Percentiles rank a stretch among this genome's conserved stretches.
Evolutionary conservation across 2,888 invertebrate genomes (phyloP).

Genomic region (Sphaeridia pumilis): DNA sequence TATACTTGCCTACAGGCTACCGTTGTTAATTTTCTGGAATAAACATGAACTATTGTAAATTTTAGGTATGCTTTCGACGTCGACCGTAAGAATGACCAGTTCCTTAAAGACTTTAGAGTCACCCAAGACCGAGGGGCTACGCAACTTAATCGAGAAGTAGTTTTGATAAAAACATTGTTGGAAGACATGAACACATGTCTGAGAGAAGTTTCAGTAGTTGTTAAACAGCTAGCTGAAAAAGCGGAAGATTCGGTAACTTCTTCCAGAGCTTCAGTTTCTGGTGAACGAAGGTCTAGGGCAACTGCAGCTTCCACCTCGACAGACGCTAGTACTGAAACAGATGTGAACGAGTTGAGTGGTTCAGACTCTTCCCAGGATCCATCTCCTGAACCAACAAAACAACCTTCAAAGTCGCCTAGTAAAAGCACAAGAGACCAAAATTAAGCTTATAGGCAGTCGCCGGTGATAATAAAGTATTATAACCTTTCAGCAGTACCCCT

Average conservation of each 20-base stretch:
- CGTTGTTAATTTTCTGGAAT: background rate
- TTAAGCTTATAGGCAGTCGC: too few relatives aligned
- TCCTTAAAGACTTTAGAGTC: conserved; percentile 28
- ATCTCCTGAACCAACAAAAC: conserved; percentile 8
- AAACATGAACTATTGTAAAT: background rate
- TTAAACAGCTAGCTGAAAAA: conserved; percentile 30
- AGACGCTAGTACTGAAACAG: conserved; percentile 32
- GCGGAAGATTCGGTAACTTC: conserved; percentile 22
- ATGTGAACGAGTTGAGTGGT: conserved; percentile 26
- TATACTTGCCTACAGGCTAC: background rate
- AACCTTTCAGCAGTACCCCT: too few relatives aligned
- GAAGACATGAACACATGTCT: conserved; percentile 32
- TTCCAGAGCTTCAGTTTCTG: conserved; percentile 11
- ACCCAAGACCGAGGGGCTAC: conserved; percentile 23
- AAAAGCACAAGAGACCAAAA: too few relatives aligned
- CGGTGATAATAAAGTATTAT: too few relatives aligned
- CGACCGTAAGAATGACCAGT: conserved; percentile 27
- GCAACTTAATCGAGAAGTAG: conserved; percentile 27
- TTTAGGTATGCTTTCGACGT: conserved; percentile 27
- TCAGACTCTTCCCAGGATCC: conserved; percentile 19
- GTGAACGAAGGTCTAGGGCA: background rate
- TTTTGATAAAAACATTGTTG: conserved; percentile 28
- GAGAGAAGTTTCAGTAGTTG: conserved; percentile 24
- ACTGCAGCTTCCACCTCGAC: background rate
- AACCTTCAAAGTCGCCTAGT: too few relatives aligned